Evolutionary conservation across 2,888 invertebrate genomes (phyloP), one percentile per base, ranked within the genome.

Genomic region (Dicranocentrus wangi): DNA sequence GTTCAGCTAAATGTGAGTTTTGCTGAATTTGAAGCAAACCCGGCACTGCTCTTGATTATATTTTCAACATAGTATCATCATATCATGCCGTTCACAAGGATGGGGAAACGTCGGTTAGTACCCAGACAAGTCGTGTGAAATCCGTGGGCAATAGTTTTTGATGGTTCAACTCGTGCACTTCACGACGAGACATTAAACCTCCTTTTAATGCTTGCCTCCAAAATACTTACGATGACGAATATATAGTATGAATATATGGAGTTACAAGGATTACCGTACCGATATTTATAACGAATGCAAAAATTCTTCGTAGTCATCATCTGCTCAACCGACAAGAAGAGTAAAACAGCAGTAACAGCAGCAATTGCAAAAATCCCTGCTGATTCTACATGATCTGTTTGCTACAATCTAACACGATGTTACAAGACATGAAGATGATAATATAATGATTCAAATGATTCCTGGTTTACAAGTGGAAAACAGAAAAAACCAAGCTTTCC

Each of bases 361-460:
- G 23, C 23, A 55, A 27, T 60, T 27, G 27, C 60, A 28, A 32
- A 60, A 60, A 60, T 60, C 53, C 68, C 68, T 68, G 68, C 53
- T 68, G 68, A 25, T 39, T 70, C 42, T 55, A 42, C 58, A 58
- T 58, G 70, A 70, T 70, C 55, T 70, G 70, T 70, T 55, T 70
- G 70, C 70, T 10, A n/a, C 58, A 39, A 70, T 55, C 70, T 70
- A 58, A 70, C 70, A 70, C 70, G 70, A 51, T 42, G 39, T 63
- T 42, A 63, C 42, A 63, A 63, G 42, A n/a, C 7, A 23, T 42
- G 21, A 42, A 17, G 21, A 63, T 42, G 63, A 63, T 23, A 23
- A 63, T 63, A 42, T n/a, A n/a, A n/a, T n/a, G n/a, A n/a, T 42
- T 42, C 42, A 63, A 63, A 63, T 39, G 42, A 39, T 63, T 60